Percentiles rank a stretch among this genome's conserved stretches.
These are phyloP conservation scores for Stramonita haemastoma DNA, from an alignment of 2,888 invertebrate species.

Conservation along the genomic window DNA sequence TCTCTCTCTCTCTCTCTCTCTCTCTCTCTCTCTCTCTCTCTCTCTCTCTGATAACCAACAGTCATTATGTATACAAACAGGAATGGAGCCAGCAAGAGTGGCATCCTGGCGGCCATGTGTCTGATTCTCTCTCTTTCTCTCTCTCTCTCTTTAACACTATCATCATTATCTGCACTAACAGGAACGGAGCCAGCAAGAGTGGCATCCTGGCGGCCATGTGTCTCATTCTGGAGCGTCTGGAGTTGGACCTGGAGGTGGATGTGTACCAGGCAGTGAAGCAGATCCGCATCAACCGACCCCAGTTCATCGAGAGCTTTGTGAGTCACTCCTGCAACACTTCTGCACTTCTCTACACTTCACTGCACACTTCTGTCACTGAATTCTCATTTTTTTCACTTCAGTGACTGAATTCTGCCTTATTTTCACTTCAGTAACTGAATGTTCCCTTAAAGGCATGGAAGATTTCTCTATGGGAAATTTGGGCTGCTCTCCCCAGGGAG, in stretches of 20 bases:
- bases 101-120: slow-evolving; percentile 58
- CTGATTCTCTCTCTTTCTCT: too few species aligned
- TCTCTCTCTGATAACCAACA: background rate
- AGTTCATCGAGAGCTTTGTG: slow-evolving; percentile 73
- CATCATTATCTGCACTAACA: slow-evolving; percentile 43
- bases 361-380: too few species aligned
- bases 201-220: slow-evolving; percentile 74
- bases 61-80: too few species aligned
- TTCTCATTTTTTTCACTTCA: too few species aligned
- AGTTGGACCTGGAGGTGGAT: slow-evolving; percentile 75
- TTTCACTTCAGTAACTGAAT: too few species aligned
- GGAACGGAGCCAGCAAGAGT: slow-evolving; percentile 75
- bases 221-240: slow-evolving; percentile 73
- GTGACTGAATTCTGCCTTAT: too few species aligned
- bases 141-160: too few species aligned
- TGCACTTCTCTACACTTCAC: too few species aligned
- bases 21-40: background rate
- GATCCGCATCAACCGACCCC: slow-evolving; percentile 73
- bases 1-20: background rate
- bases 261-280: slow-evolving; percentile 76
- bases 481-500: too few species aligned
- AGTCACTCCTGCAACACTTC: too few species aligned
- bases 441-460: too few species aligned
- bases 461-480: too few species aligned
- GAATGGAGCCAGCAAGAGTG: slow-evolving; percentile 75